Base-by-base conservation (phyloP, 2,113 vertebrate genomes). In the Hypomesus transpacificus region DNA sequence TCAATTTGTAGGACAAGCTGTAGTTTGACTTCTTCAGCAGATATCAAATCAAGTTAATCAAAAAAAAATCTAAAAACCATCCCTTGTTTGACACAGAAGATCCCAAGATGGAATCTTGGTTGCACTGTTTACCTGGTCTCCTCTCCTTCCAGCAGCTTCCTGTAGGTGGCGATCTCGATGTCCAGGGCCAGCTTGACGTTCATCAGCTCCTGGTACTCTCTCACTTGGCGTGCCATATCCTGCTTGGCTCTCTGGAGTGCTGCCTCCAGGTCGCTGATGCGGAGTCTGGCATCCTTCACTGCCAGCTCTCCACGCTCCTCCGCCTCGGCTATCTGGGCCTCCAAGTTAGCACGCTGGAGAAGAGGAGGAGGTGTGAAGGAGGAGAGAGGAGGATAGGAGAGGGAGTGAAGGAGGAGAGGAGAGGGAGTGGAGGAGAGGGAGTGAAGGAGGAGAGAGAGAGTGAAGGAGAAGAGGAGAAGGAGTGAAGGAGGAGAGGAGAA, bases 101-200 rank as follows among this genome's bases (percentile, higher is more conserved):
- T 46, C 39, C 39, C 31, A 34, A 8, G 3, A 34, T 34, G 4
- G 14, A 20, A 5, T n/a, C 1, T 59, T 22, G 18, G 9, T 59
- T 5, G 18, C 14, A 9, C 17, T 39, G 17, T 82, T 77, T 73
- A 98, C 95, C 96, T 92, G 87, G 16, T 56, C 75, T 98, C 95
- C 83, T 98, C 96, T 3, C 95, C 93, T 70, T 98, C 95, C 87
- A 98, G 92, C n/a, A 98, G 90, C 75, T 95, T 95, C 67, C 74
- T 92, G 87, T 98, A 98, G 71, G 96, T 97, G 0, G 94, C 94
- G 0, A 98, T 98, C 89, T 98, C 96, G 1, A 98, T 90, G 70
- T 97, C 96, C 87, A 98, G 89, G 50, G 95, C 93, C 84, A 98
- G 80, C 60, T 98, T 98, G 80, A 93, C 70, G 0, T 93, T 95